phyloP scores from a whole-genome alignment of 2,113 vertebrate species.

The Fulica atra region DNA sequence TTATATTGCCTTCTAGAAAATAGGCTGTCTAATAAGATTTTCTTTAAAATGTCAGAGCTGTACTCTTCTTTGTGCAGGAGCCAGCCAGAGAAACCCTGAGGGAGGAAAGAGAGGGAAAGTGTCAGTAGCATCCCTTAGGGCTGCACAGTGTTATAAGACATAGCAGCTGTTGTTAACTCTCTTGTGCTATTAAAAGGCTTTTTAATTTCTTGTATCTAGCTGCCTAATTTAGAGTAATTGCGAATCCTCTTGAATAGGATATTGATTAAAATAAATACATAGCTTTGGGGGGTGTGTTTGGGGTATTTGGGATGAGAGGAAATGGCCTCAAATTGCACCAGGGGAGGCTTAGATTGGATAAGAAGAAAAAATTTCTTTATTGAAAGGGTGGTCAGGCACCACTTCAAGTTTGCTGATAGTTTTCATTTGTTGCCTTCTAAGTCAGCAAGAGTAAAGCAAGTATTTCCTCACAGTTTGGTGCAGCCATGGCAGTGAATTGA shows the following conservation, averaged over 20 bases:
- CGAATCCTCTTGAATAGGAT: background rate
- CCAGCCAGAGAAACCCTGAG: background rate
- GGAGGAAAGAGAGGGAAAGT: background rate
- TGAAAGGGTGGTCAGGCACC: too few relatives aligned
- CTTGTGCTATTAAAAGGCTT: background rate
- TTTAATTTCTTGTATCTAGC: background rate
- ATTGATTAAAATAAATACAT: background rate
- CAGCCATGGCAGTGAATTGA: background rate
- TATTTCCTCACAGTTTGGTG: background rate
- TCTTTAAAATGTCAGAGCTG: background rate
- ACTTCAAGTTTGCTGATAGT: background rate
- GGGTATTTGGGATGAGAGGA: too few relatives aligned
- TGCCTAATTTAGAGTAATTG: background rate
- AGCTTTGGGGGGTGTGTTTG: background rate
- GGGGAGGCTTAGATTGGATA: too few relatives aligned
- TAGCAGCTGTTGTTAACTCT: background rate
- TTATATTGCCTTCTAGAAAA: background rate
- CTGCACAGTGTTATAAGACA: background rate
- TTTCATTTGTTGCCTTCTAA: background rate
- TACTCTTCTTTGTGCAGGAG: background rate
- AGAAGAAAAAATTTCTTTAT: too few relatives aligned
- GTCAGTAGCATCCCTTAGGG: background rate
- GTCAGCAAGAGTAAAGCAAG: background rate
- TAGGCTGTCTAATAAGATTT: background rate
- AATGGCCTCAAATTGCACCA: too few relatives aligned